Evolutionary conservation across 2,113 vertebrate genomes (phyloP).

Genomic region (Embiotoca jacksoni): DNA sequence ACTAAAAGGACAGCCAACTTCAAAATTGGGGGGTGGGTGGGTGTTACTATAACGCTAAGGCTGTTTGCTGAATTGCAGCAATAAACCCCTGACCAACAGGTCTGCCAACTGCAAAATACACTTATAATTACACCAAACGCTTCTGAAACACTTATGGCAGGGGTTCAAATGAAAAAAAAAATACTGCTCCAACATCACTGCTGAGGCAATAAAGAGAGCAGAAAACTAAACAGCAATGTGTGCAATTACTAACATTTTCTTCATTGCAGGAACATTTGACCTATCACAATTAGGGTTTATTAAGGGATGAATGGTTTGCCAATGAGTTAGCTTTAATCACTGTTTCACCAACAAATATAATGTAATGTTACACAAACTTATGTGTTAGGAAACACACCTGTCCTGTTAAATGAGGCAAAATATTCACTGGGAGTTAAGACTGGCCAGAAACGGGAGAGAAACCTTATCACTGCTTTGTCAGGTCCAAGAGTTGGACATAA

Average conservation of each 20-base stretch:
- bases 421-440: no score
- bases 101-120: conserved; percentile 44
- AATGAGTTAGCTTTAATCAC: not conserved
- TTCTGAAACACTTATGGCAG: conserved; percentile 10
- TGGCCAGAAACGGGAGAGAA: not conserved
- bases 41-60: conserved; percentile 28
- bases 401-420: not conserved
- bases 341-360: not conserved
- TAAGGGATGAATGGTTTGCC: not conserved
- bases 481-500: not conserved
- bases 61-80: conserved; percentile 32
- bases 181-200: conserved; percentile 1
- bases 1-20: conserved; percentile 51
- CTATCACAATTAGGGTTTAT: not conserved
- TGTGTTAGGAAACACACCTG: not conserved
- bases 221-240: not conserved
- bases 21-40: conserved; percentile 5
- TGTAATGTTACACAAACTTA: not conserved
- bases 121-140: conserved; percentile 26
- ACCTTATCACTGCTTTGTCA: not conserved
- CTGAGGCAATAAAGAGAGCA: not conserved
- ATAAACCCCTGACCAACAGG: conserved; percentile 21
- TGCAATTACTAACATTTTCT: not conserved
- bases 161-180: conserved; percentile 8
- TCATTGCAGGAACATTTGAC: not conserved